Base-by-base conservation (phyloP, 1,140 invertebrate species). In the Drosophila grimshawi region DNA sequence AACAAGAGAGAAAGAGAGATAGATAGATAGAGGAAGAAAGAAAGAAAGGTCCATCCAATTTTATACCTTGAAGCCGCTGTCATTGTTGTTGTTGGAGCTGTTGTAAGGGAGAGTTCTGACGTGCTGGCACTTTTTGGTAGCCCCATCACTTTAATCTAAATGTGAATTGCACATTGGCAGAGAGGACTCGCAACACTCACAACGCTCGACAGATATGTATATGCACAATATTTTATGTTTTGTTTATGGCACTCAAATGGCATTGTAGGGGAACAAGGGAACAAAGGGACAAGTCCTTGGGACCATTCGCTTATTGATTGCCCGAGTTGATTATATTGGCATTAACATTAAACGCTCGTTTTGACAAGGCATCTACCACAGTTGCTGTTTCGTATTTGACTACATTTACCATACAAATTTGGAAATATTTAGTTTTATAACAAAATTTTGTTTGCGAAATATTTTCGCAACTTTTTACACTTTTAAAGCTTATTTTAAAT, bases 101-200 rank as follows among this genome's bases (percentile, higher is more conserved):
- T 43, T 39, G 6, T 33, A 48, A 10, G 30, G n/a, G 19, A 19
- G 19, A 6, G 19, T 60, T 76, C 64, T 86, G 82, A 86, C 82
- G 74, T 70, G 61, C 83, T 82, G 76, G 82, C 80, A 88, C 30
- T 86, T 81, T 86, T 86, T 61, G 83, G 76, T 69, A 65, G 75
- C 57, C 69, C 63, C 51, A 64, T 76, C 83, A 88, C 83, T 86
- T 80, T 88, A 88, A 88, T 88, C 83, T 60, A 74, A 68, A 68
- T 75, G 73, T 79, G 69, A 79, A 69, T 66, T 57, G 69, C 45
- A 43, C 68, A 65, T 71, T 65, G 68, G 61, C 68, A 66, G 62
- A 41, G 60, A 63, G 46, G 52, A 37, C 43, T 65, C 43, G 29
- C 2, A 41, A 46, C 53, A 19, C 19, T 19, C 19, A 1, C 19